Evolutionary conservation across 2,113 vertebrate species (phyloP).

Genomic region (Craseonycteris thonglongyai): DNA sequence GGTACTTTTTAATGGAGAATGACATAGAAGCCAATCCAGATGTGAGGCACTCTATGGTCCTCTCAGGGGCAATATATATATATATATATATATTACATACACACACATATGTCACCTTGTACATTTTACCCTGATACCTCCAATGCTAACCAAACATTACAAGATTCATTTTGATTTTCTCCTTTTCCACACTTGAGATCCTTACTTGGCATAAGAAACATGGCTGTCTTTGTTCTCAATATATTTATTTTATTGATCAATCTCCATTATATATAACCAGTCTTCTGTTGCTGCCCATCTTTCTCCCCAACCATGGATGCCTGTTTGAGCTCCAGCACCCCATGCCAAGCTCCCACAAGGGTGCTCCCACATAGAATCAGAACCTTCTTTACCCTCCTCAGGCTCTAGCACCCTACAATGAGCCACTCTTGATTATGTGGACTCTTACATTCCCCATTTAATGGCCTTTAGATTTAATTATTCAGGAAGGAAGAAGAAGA

Average conservation of each 20-base stretch:
- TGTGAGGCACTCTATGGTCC: not conserved
- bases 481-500: not conserved
- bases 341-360: not conserved
- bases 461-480: not conserved
- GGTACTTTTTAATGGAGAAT: not conserved
- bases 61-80: not conserved
- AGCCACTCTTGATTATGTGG: not conserved
- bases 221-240: not conserved
- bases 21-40: not conserved
- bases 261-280: not conserved
- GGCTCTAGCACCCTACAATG: not conserved
- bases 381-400: not conserved
- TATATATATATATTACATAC: no score
- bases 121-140: not conserved
- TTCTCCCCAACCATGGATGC: not conserved
- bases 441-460: not conserved
- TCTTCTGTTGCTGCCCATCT: not conserved
- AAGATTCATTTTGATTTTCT: not conserved
- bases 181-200: not conserved
- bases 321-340: not conserved
- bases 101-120: no score
- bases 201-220: conserved; percentile 1
- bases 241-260: not conserved
- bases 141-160: not conserved
- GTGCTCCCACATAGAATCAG: not conserved